Conservation (phyloP, 2,797 vertebrate species). For the Pseudochaenichthys georgianus region DNA sequence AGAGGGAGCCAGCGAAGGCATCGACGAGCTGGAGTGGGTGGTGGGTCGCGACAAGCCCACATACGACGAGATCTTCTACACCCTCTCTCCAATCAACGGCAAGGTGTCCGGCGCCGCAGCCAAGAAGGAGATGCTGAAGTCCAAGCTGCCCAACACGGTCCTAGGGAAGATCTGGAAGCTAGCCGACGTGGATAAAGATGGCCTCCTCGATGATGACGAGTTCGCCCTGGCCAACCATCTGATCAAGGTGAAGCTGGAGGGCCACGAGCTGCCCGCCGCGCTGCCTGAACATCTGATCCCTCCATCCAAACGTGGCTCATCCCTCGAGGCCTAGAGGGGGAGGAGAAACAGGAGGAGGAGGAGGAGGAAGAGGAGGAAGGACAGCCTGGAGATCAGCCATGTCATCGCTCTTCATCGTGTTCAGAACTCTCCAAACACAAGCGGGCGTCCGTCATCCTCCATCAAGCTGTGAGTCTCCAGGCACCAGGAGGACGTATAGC, state of each 20-base stretch:
- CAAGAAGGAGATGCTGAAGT: constrained; percentile 98
- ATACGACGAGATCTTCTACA: constrained; percentile 99
- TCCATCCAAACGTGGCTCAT: constrained; percentile 87
- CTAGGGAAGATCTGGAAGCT: constrained; percentile 96
- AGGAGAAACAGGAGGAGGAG: neutral
- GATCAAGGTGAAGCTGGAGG: constrained; percentile 95
- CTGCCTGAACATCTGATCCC: constrained; percentile 91
- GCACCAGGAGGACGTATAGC: constrained; percentile 32
- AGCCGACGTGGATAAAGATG: constrained; percentile 93
- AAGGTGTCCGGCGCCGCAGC: constrained; percentile 95
- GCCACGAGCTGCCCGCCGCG: constrained; percentile 89
- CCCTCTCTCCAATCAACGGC: constrained; percentile 93
- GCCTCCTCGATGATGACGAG: constrained; percentile 92
- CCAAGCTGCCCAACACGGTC: constrained; percentile 94
- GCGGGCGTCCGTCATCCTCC: constrained; percentile 53
- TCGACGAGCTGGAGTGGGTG: constrained; percentile 96
- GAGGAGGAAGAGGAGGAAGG: no score
- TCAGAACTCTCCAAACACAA: constrained; percentile 50
- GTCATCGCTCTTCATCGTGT: constrained; percentile 41
- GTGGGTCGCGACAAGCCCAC: constrained; percentile 96
- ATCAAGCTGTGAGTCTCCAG: constrained; percentile 48
- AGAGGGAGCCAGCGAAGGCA: constrained; percentile 95
- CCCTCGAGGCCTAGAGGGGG: constrained; percentile 51
- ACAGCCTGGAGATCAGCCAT: constrained; percentile 26
- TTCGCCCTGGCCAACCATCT: constrained; percentile 95